Percentiles rank a stretch among this genome's conserved stretches.
Conservation (phyloP, 2,113 vertebrate species). For the Callopanchax toddi region DNA sequence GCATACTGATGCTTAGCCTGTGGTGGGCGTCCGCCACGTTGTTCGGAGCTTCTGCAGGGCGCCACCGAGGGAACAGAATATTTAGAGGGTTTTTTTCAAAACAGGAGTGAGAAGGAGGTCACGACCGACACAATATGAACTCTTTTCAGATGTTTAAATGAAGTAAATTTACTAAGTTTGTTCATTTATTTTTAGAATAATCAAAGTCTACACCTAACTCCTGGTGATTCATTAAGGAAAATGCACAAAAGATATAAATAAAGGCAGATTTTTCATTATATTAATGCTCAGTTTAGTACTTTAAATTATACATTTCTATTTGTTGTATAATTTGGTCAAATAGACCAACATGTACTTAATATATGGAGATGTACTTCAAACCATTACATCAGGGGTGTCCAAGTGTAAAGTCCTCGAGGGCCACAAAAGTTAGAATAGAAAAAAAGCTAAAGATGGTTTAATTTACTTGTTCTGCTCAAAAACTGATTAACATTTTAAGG, state of each 20-base stretch:
- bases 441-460: no score
- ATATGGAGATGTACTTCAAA: no score
- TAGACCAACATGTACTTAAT: no score
- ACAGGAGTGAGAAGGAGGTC: background rate
- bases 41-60: background rate
- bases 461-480: no score
- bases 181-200: conserved; percentile 1
- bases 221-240: background rate
- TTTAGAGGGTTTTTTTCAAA: conserved; percentile 19
- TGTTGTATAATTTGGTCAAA: no score
- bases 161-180: background rate
- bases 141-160: background rate
- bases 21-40: conserved; percentile 23
- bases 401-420: no score
- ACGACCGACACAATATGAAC: background rate
- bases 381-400: no score
- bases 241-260: background rate
- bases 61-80: conserved; percentile 20
- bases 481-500: no score
- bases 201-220: background rate
- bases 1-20: conserved; percentile 36
- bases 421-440: no score
- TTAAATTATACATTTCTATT: no score
- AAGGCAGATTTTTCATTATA: no score
- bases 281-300: no score